Evolutionary conservation across 64 coral and sea anemone species (phyloP).

Genomic region (Exaiptasia diaphana): DNA sequence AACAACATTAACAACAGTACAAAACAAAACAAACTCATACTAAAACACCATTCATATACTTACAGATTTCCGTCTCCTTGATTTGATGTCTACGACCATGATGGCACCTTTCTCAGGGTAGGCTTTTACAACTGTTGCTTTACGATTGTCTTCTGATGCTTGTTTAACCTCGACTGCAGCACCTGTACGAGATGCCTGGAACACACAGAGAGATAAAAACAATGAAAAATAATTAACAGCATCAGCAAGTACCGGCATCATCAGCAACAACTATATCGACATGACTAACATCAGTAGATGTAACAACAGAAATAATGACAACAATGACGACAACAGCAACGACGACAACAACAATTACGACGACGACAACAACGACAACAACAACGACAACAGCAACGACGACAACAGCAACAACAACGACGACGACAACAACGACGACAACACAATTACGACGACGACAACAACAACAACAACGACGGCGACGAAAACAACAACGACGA

Average conservation of each 20-base stretch:
- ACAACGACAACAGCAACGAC: background rate
- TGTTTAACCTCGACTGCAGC: constrained; percentile 81
- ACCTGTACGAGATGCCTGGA: constrained; percentile 78
- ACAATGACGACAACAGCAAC: background rate
- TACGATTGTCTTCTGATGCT: constrained; percentile 64
- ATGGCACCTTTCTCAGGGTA: constrained; percentile 77
- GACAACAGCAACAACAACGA: background rate
- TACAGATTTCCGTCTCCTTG: constrained; percentile 86
- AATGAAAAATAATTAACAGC: too few species aligned
- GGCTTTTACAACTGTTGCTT: constrained; percentile 70
- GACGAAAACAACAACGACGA: background rate
- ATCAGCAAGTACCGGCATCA: background rate
- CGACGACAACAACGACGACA: background rate
- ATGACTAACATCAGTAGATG: background rate
- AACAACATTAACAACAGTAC: too few species aligned
- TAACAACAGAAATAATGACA: background rate
- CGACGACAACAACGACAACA: background rate
- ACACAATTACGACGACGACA: too few species aligned
- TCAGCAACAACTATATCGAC: background rate
- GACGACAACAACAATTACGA: background rate
- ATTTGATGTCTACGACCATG: constrained; percentile 74
- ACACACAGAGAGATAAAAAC: background rate
- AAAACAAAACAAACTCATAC: too few species aligned
- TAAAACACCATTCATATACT: background rate
- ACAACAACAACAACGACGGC: too few species aligned